Base-by-base conservation (phyloP, 2,113 vertebrate species). In the Ptyas mucosa region DNA sequence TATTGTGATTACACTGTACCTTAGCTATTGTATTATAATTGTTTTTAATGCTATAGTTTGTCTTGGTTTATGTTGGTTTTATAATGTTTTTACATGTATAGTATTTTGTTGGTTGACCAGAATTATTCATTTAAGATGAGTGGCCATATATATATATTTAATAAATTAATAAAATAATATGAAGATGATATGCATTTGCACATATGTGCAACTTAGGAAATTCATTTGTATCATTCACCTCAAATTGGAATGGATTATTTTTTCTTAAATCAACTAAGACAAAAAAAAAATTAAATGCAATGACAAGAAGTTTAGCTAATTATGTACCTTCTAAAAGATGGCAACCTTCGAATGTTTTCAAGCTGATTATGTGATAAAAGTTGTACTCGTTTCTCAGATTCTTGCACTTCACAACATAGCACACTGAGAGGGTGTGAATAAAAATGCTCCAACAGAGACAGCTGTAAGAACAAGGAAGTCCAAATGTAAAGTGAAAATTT, bases 391-490 rank as follows among this genome's bases (percentile, higher is more conserved):
- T 52, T 94, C 93, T 98, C 97, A 52, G 98, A 96, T n/a, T 98
- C 97, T 93, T 58, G 92, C 81, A 98, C 97, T 20, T 95, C 95
- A 88, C 98, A 99, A 97, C 99, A 99, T 54, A 99, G 96, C 34
- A 99, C 94, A 94, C 99, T 99, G 46, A 99, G 97, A 46, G 99
- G 98, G 94, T 99, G 97, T 9, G 97, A 98, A 97, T 98, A 97
- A 96, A 99, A 99, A 97, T 99, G 99, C 93, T 99, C 99, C 95
- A 99, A 94, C 55, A 99, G 91, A 81, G 98, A 98, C 94, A 99
- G 97, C 99, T 99, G 96, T 91, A 97, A 97, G 88, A 96, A 96
- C 93, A 96, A 54, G 43, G 5, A 91, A 92, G 53, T 90, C 90
- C 91, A 92, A 57, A 3, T 1, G 5, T 75, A 9, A 29, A 57